Percentiles rank a stretch among this genome's conserved stretches.
phyloP scores from a whole-genome alignment of 2,888 invertebrate species.

The Dynastes grantii region DNA sequence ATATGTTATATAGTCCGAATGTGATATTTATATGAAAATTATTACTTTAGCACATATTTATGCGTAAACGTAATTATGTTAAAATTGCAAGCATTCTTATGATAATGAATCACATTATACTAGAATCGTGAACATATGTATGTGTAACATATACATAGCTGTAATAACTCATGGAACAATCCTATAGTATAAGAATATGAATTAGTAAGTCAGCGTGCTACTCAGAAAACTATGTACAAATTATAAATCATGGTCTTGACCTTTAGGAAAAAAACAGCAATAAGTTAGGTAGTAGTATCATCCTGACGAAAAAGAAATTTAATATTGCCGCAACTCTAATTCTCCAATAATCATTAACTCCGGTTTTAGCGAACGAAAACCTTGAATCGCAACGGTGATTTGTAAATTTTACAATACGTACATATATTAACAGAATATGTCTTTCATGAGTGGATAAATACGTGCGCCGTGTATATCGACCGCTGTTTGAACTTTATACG shows the following conservation, averaged over 20 bases:
- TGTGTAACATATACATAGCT: too few relatives aligned
- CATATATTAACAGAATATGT: constrained; percentile 4
- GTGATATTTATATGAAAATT: neutral
- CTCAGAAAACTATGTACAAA: constrained; percentile 1
- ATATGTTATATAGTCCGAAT: too few relatives aligned
- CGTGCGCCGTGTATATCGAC: constrained; percentile 2
- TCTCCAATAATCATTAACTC: neutral
- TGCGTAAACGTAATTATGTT: constrained; percentile 3
- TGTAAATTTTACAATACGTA: constrained; percentile 25
- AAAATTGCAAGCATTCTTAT: constrained; percentile 5
- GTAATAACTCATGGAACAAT: constrained; percentile 1
- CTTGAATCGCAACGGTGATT: constrained; percentile 17
- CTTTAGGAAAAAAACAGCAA: constrained; percentile 1
- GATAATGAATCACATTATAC: neutral
- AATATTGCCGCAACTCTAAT: neutral
- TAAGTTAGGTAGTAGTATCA: constrained; percentile 4
- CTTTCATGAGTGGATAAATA: constrained; percentile 9
- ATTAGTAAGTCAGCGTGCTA: neutral
- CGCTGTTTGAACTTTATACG: constrained; percentile 54
- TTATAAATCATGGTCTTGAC: constrained; percentile 18
- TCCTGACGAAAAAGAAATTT: constrained; percentile 11
- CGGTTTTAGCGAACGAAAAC: constrained; percentile 10
- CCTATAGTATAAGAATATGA: neutral
- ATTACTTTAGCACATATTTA: neutral
- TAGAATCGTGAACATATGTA: neutral